These are phyloP conservation scores for Heptranchias perlo DNA, from an alignment of 2,113 vertebrate genomes.

Conservation along the genomic window DNA sequence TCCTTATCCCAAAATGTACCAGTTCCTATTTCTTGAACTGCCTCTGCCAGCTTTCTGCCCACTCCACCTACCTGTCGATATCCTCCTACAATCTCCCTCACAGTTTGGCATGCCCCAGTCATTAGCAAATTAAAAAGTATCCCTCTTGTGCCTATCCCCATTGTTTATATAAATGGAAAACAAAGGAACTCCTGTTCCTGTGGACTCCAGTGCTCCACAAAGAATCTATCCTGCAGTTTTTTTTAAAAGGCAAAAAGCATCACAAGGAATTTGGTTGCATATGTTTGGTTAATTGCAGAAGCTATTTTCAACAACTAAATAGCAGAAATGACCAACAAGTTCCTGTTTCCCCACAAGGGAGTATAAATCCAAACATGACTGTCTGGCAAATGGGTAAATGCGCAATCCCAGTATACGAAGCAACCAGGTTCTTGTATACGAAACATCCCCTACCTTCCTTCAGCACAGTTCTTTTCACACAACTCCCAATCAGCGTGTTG, in stretches of 20 bases:
- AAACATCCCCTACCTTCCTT: constrained; percentile 71
- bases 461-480: constrained; percentile 82
- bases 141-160: too few species aligned
- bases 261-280: background rate
- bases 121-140: too few species aligned
- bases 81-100: too few species aligned
- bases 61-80: too few species aligned
- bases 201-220: background rate
- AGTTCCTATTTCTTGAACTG: too few species aligned
- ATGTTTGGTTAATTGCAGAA: background rate
- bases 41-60: too few species aligned
- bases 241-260: background rate
- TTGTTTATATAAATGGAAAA: too few species aligned
- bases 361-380: background rate
- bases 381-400: background rate
- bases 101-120: too few species aligned
- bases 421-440: background rate
- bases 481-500: constrained; percentile 91
- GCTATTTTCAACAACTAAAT: background rate
- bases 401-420: background rate
- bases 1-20: too few species aligned
- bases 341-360: background rate
- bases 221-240: background rate
- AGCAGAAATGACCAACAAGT: background rate
- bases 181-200: too few species aligned